Evolutionary conservation across 1,140 invertebrate genomes (phyloP), one percentile per base, ranked within the genome.

Genomic region (Lepidotrigona ventralis): DNA sequence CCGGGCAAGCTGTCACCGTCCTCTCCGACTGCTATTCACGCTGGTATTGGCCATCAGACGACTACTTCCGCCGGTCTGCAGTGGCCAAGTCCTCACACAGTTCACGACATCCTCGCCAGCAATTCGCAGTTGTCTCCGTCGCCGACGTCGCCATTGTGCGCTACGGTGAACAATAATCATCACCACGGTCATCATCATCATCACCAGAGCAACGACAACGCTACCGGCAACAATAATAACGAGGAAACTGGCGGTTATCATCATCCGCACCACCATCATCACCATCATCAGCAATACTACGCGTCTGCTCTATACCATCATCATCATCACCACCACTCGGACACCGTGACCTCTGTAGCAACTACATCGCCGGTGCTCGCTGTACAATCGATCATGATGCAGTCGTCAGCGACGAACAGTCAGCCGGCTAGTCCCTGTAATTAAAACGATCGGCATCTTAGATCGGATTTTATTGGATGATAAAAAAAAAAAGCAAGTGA

Each of bases 21-120:
- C 79, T 93, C 89, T 81, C 93, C 91, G 74, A 90, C 86, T 85
- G 51, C 86, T 74, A 86, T 86, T 66, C 83, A 87, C 78, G 85
- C 46, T 83, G 84, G 83, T 29, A 78, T 75, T 89, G 53, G 88
- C 86, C 26, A 90, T 89, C 74, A 83, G 83, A 83, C 70, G 89
- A 87, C 87, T 87, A 96, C 96, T 80, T 97, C 97, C 90, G 91
- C 78, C 87, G 89, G 81, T 87, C 84, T 92, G 82, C 93, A 92
- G 56, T 96, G 94, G 95, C 95, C 95, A 54, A 95, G 94, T 89
- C 95, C 96, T 26, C 96, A 97, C 90, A 95, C 96, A 2, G 96
- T 97, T 9, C 95, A 95, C 78, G 96, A 97, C 89, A 96, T 97
- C 86, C 93, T 97, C 85, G 95, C 95, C 21, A 92, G 78, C 15